Percentiles rank a stretch among this genome's conserved stretches.
Conservation (phyloP, 2,888 invertebrate genomes). For the Diarsia mendica region DNA sequence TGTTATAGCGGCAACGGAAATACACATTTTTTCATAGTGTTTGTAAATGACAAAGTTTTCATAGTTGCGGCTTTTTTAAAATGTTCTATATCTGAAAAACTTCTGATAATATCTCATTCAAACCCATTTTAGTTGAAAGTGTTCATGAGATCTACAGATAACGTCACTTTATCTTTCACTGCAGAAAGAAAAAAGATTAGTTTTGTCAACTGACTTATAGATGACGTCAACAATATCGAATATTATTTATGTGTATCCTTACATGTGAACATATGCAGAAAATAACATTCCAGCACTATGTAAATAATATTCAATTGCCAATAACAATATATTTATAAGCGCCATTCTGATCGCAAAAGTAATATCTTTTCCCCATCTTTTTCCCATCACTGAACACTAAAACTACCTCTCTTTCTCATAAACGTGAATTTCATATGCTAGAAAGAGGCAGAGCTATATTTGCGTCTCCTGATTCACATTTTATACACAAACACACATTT, state of each 20-base stretch:
- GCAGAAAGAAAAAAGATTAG: neutral
- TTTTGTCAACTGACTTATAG: neutral
- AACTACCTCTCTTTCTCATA: slow-evolving; percentile 31
- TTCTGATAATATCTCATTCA: no score
- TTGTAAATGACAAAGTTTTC: no score
- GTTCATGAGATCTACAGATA: no score
- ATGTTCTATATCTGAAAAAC: no score
- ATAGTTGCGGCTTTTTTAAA: no score
- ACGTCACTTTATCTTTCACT: neutral
- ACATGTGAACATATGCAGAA: slow-evolving; percentile 9
- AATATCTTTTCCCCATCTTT: slow-evolving; percentile 63
- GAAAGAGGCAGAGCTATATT: slow-evolving; percentile 34
- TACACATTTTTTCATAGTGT: no score
- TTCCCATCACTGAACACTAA: slow-evolving; percentile 42
- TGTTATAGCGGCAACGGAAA: no score
- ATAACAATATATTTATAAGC: slow-evolving; percentile 59
- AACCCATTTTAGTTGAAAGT: no score
- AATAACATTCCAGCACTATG: slow-evolving; percentile 23
- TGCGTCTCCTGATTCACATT: slow-evolving; percentile 31
- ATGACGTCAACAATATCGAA: slow-evolving; percentile 1
- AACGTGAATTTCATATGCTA: slow-evolving; percentile 1
- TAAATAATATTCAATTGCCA: slow-evolving; percentile 59
- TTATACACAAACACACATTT: slow-evolving; percentile 57
- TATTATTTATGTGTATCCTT: neutral
- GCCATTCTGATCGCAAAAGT: slow-evolving; percentile 47